Evolutionary conservation across 1,140 invertebrate species (phyloP), one percentile per base, ranked within the genome.

Genomic region (Meloidogyne exigua): DNA sequence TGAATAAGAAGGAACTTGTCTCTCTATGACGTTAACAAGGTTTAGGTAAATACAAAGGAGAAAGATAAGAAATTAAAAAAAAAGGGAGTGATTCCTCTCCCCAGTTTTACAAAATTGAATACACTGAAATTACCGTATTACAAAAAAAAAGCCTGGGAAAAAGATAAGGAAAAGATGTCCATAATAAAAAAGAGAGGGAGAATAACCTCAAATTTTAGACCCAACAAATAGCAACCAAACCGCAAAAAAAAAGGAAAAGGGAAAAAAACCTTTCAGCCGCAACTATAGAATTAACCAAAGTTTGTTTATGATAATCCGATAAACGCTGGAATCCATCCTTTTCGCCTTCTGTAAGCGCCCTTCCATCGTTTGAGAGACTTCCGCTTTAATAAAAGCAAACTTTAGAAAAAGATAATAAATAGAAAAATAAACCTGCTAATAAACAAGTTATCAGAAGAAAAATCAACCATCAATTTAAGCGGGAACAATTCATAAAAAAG

Each of bases 401-500:
- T 12, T 44, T 7, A 63, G 7, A 62, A 11, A 13, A 18, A n/a
- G 13, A 72, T 62, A 72, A 72, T 10, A 25, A 13, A 26, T 32
- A 39, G 0, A 13, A 25, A 32, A 28, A 7, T 32, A 25, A 26
- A 73, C 72, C 72, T 73, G 49, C 72, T 62, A 25, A 73, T 62
- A 32, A 73, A 73, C 23, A 73, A 64, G 9, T 73, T 64, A 18
- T 13, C 15, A 13, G 39, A 64, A 23, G 72, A 73, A 21, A 64
- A 73, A 39, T 73, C 72, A 42, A 73, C 72, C 72, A 66, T 65
- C 4, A 73, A 25, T 15, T 42, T 42, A 15, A 64, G 57, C 1
- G 72, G 72, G 21, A 73, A 73, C 1, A 36, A 23, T 62, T 73
- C 72, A 36, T 26, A 73, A 62, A 73, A 64, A 1, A 73, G 72